Evolutionary conservation across 2,113 vertebrate species (phyloP).

Genomic region (Chinchilla lanigera): DNA sequence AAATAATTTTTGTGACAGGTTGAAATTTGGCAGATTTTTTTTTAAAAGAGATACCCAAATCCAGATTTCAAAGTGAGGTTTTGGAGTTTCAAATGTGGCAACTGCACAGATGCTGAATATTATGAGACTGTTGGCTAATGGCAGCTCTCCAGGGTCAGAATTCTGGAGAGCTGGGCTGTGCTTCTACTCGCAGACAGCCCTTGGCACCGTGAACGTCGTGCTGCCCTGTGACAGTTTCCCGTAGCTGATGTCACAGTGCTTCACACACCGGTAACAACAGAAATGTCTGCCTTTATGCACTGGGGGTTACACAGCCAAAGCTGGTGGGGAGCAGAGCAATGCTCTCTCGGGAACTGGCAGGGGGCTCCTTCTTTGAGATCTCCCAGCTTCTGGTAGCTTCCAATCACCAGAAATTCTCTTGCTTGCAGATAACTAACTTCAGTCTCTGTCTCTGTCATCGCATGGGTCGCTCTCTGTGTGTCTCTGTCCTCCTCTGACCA

Average conservation of each 20-base stretch:
- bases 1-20: background rate
- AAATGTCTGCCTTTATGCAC: background rate
- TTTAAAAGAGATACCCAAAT: background rate
- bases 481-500: background rate
- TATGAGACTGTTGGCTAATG: background rate
- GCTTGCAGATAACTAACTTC: too few relatives aligned
- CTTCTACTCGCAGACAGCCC: background rate
- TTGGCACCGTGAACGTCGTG: accelerated
- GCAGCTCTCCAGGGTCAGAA: background rate
- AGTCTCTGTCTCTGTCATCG: background rate
- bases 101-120: background rate
- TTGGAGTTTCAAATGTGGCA: background rate
- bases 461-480: background rate
- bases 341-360: too few relatives aligned
- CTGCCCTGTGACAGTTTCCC: background rate
- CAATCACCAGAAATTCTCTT: background rate
- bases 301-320: background rate
- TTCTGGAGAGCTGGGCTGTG: background rate
- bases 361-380: accelerated
- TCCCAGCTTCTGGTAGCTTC: too few relatives aligned
- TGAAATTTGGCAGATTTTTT: background rate
- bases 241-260: background rate
- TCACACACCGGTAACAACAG: background rate
- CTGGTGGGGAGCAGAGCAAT: background rate
- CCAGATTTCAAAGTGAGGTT: background rate